Percentiles rank a stretch among this genome's conserved stretches.
Evolutionary conservation across 1,140 invertebrate species (phyloP).

Genomic region (Drosophila pachea): DNA sequence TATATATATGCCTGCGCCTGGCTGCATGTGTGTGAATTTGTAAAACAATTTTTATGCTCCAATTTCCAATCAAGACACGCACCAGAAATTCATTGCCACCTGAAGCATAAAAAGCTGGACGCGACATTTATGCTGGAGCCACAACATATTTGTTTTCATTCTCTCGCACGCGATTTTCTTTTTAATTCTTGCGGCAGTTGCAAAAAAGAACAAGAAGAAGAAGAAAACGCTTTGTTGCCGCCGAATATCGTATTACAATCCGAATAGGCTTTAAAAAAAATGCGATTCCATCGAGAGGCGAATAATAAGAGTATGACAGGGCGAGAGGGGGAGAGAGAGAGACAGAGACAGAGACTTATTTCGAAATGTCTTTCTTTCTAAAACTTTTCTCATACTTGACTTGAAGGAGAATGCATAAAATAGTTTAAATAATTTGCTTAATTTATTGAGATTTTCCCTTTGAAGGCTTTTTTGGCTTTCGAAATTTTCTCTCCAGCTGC

Average conservation of each 20-base stretch:
- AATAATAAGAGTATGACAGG: no score
- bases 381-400: no score
- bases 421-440: no score
- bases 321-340: no score
- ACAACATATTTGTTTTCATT: conserved; percentile 3
- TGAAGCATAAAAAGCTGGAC: conserved; percentile 57
- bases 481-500: background rate
- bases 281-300: no score
- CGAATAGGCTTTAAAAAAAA: background rate
- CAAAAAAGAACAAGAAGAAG: background rate
- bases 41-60: conserved; percentile 74
- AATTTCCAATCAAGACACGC: conserved; percentile 75
- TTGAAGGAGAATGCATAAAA: no score
- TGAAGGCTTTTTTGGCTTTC: background rate
- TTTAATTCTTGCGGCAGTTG: background rate
- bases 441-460: no score
- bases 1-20: conserved; percentile 15
- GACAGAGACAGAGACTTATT: no score
- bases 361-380: no score
- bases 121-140: conserved; percentile 22
- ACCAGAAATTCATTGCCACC: conserved; percentile 74
- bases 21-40: conserved; percentile 42
- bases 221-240: background rate
- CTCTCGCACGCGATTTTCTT: background rate
- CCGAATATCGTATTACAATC: conserved; percentile 13